Percentiles rank a stretch among this genome's conserved stretches.
phyloP scores from a whole-genome alignment of 2,797 vertebrate genomes.

The Gallinago solitaria region DNA sequence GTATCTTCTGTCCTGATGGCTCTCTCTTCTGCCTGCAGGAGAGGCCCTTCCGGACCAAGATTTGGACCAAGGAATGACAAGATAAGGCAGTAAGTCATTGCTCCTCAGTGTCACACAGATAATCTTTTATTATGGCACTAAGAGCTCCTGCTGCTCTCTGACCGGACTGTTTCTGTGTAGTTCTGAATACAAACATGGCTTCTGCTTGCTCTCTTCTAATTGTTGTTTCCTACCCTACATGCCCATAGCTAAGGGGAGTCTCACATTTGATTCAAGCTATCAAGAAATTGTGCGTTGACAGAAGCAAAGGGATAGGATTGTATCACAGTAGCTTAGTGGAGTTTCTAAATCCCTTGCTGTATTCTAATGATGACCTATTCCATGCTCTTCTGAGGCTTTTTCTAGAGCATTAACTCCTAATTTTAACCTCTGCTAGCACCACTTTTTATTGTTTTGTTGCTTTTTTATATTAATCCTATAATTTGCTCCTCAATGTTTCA shows the following conservation, averaged over 20 bases:
- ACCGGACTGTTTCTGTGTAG: background rate
- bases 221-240: rapidly evolving
- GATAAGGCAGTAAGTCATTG: conserved; percentile 92
- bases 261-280: background rate
- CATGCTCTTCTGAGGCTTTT: background rate
- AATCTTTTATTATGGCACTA: background rate
- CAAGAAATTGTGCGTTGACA: background rate
- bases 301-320: background rate
- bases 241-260: background rate
- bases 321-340: background rate
- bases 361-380: background rate
- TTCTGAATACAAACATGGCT: background rate
- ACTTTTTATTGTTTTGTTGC: background rate
- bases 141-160: background rate
- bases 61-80: conserved; percentile 96
- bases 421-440: background rate
- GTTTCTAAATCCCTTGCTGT: background rate
- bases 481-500: background rate
- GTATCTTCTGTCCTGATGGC: background rate
- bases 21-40: conserved; percentile 79
- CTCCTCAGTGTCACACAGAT: background rate
- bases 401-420: background rate
- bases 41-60: conserved; percentile 93
- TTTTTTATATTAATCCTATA: background rate
- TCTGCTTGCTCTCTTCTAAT: background rate